Evolutionary conservation across 1,140 invertebrate genomes (phyloP).

Genomic region (Tyrophagus putrescentiae): DNA sequence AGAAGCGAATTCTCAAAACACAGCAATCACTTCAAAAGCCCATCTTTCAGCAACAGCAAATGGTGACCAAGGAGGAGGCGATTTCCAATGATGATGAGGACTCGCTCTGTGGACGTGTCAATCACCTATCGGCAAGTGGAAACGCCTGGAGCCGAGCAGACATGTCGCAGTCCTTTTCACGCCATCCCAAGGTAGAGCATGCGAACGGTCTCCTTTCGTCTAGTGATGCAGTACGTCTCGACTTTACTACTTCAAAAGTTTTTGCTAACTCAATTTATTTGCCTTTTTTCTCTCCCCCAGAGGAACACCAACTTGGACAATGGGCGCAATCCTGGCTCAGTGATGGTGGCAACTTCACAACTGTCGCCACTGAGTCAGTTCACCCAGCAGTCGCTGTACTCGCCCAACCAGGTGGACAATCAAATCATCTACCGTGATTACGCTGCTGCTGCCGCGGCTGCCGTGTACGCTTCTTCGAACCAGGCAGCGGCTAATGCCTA

Average conservation of each 20-base stretch:
- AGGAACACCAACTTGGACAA: not conserved
- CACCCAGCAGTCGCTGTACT: not conserved
- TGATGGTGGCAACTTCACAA: conserved; percentile 17
- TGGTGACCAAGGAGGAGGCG: conserved; percentile 24
- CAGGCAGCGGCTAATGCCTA: conserved; percentile 27
- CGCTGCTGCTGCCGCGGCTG: conserved; percentile 26
- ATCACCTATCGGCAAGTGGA: not conserved
- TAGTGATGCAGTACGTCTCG: not conserved
- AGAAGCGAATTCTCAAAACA: conserved; percentile 69
- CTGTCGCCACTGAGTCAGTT: conserved; percentile 29
- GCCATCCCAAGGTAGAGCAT: conserved; percentile 24
- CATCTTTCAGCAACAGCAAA: conserved; percentile 25
- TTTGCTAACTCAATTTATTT: conserved; percentile 8
- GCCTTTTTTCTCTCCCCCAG: not conserved
- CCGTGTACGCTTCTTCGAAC: conserved; percentile 4
- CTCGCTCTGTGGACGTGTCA: conserved; percentile 15
- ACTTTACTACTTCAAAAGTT: not conserved
- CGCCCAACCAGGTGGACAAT: not conserved
- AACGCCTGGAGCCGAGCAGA: not conserved
- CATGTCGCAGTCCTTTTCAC: conserved; percentile 21
- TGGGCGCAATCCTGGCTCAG: conserved; percentile 2
- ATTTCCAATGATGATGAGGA: conserved; percentile 22
- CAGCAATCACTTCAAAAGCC: conserved; percentile 47
- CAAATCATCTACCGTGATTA: conserved; percentile 26
- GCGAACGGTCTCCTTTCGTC: conserved; percentile 21